These are phyloP conservation scores for Megaceryle alcyon DNA, from an alignment of 2,797 vertebrate species.

Conservation along the genomic window DNA sequence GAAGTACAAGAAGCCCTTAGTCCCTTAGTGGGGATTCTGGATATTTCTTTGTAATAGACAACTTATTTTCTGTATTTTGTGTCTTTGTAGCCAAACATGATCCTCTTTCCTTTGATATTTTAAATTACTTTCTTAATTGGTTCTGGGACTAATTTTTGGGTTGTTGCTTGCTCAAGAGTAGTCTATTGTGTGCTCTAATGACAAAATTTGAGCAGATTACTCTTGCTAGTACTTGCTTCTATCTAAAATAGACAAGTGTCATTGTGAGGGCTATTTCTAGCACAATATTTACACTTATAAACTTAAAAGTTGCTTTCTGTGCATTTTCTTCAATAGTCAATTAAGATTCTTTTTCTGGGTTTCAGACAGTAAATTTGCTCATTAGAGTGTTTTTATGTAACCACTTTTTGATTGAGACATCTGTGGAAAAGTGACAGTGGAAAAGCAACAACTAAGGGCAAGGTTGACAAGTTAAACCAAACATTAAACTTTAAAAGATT, in stretches of 20 bases:
- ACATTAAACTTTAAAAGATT: neutral
- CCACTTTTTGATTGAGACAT: neutral
- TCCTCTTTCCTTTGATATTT: neutral
- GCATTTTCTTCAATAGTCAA: conserved; percentile 16
- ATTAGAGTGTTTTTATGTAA: neutral
- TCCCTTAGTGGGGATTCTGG: neutral
- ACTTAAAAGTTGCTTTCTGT: conserved; percentile 16
- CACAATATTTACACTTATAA: conserved; percentile 52
- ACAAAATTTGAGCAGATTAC: conserved; percentile 30
- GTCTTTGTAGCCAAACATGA: neutral
- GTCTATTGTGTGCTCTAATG: conserved; percentile 7
- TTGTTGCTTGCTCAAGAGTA: neutral
- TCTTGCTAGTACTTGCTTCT: conserved; percentile 5
- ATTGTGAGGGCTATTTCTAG: conserved; percentile 20
- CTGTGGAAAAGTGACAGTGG: neutral
- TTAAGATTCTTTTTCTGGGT: conserved; percentile 31
- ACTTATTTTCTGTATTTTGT: neutral
- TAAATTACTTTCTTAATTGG: neutral
- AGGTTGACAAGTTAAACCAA: neutral
- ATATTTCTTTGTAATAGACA: neutral
- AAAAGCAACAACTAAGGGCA: neutral
- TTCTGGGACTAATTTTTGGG: conserved; percentile 8
- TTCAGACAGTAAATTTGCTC: conserved; percentile 24
- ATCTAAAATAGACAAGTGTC: neutral
- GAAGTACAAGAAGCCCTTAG: neutral